Conservation (phyloP, 2,888 invertebrate species). For the Ophonus ardosiacus region DNA sequence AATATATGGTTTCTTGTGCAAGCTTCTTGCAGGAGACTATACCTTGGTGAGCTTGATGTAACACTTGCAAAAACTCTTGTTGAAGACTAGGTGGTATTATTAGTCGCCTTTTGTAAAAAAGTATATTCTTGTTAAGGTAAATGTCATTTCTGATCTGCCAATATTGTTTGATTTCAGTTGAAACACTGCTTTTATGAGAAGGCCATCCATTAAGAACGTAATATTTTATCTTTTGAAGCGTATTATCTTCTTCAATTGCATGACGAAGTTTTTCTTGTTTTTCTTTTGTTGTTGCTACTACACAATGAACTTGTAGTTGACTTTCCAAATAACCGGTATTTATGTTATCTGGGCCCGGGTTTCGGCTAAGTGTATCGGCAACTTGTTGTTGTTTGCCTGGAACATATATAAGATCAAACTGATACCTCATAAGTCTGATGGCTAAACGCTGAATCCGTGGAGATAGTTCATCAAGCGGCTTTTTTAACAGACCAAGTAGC, state of each 20-base stretch:
- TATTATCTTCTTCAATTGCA: neutral
- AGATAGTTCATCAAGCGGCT: neutral
- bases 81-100: slow-evolving; percentile 51
- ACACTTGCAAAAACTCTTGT: slow-evolving; percentile 49
- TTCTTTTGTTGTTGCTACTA: too few relatives aligned
- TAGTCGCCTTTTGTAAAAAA: slow-evolving; percentile 10
- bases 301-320: too few relatives aligned
- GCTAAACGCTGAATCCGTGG: neutral
- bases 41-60: slow-evolving; percentile 26
- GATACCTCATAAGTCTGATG: neutral
- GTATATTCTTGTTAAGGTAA: neutral
- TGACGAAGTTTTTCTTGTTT: too few relatives aligned
- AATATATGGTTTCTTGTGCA: slow-evolving; percentile 57
- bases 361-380: neutral
- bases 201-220: neutral
- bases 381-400: neutral
- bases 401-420: neutral
- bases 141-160: neutral
- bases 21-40: slow-evolving; percentile 18
- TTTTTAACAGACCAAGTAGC: neutral
- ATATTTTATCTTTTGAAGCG: neutral
- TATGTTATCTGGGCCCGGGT: neutral
- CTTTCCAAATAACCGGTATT: neutral
- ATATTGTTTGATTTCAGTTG: neutral
- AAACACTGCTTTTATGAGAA: slow-evolving; percentile 5